Evolutionary conservation across 2,113 vertebrate genomes (phyloP).

Genomic region (Elaphurus davidianus): DNA sequence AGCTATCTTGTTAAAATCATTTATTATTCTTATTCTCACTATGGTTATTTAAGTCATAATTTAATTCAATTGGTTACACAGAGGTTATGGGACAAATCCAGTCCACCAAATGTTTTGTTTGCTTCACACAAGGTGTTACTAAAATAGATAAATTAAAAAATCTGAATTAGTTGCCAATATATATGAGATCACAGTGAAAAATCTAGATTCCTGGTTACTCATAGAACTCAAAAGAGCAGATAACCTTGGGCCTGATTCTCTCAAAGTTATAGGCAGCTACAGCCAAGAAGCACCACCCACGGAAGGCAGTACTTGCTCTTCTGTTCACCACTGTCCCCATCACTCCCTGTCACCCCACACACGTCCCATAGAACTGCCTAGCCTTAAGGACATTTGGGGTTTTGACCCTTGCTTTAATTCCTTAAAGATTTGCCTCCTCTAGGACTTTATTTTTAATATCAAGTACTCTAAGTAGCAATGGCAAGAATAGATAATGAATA

Average conservation of each 20-base stretch:
- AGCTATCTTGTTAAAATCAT: neutral
- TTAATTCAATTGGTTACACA: neutral
- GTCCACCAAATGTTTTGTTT: neutral
- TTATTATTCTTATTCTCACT: neutral
- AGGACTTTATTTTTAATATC: neutral
- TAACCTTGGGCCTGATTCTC: neutral
- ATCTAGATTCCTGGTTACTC: neutral
- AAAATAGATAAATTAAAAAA: neutral
- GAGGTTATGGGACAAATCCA: neutral
- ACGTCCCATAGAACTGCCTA: no score
- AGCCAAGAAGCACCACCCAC: neutral
- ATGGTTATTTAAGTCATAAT: neutral
- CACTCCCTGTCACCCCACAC: rapidly evolving
- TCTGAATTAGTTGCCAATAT: neutral
- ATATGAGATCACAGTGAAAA: neutral
- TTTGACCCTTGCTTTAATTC: neutral
- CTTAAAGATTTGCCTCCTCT: slow-evolving; percentile 2
- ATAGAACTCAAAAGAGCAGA: neutral
- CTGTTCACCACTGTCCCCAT: neutral
- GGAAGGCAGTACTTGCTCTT: rapidly evolving
- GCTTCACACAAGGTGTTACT: neutral
- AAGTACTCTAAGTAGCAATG: slow-evolving; percentile 30
- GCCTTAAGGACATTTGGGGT: neutral
- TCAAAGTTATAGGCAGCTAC: neutral
- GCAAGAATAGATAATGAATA: slow-evolving; percentile 47